Evolutionary conservation across 2,888 invertebrate species (phyloP).

Genomic region (Marronus borbonicus): DNA sequence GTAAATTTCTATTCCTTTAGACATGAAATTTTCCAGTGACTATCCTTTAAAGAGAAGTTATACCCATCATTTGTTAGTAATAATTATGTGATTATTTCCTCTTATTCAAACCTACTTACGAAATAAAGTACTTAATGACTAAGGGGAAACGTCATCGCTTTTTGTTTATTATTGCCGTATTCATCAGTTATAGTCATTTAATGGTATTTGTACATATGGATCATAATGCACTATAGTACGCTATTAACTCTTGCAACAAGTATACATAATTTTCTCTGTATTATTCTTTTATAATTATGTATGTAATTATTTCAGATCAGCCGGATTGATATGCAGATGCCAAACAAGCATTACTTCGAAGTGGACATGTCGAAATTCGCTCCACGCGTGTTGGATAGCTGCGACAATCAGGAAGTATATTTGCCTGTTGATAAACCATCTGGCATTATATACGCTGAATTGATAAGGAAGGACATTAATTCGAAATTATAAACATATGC

Average conservation of each 20-base stretch:
- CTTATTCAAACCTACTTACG: too few relatives aligned
- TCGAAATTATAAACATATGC: slow-evolving; percentile 68
- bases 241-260: not conserved
- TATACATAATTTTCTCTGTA: not conserved
- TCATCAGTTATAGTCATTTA: too few relatives aligned
- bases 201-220: not conserved
- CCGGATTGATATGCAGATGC: slow-evolving; percentile 84
- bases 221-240: not conserved
- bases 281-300: not conserved
- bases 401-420: slow-evolving; percentile 80
- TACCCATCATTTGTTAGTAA: too few relatives aligned
- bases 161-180: too few relatives aligned
- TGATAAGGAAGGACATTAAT: slow-evolving; percentile 75
- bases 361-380: slow-evolving; percentile 85
- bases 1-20: too few relatives aligned
- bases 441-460: slow-evolving; percentile 82
- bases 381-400: slow-evolving; percentile 75
- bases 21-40: too few relatives aligned
- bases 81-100: too few relatives aligned
- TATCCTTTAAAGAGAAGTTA: too few relatives aligned
- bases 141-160: too few relatives aligned
- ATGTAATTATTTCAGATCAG: slow-evolving; percentile 71
- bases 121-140: too few relatives aligned
- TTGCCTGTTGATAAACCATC: slow-evolving; percentile 85
- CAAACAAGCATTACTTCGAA: slow-evolving; percentile 86